Evolutionary conservation across 2,797 vertebrate genomes (phyloP).

Genomic region (Steatocranus sp.): DNA sequence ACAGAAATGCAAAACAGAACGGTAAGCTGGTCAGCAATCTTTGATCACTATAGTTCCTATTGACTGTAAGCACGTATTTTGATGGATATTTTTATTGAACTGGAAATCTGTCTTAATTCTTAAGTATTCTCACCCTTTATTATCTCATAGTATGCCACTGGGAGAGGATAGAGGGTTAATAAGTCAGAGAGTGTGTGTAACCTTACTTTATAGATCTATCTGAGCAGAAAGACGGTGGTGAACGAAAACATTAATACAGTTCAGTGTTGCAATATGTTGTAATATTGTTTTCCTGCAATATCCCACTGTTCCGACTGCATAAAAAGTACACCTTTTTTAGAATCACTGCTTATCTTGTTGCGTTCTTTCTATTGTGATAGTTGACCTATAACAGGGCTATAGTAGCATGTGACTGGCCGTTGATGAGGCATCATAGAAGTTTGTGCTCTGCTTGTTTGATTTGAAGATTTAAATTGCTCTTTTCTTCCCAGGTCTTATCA

Average conservation of each 20-base stretch:
- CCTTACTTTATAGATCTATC: neutral
- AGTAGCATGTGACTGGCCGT: neutral
- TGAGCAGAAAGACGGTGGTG: neutral
- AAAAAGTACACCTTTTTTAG: neutral
- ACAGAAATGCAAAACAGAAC: neutral
- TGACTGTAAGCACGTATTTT: neutral
- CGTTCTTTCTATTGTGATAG: neutral
- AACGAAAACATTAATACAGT: neutral
- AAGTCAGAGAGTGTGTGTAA: neutral
- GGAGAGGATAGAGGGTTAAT: neutral
- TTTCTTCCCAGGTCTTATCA: neutral
- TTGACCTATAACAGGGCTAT: neutral
- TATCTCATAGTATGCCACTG: neutral
- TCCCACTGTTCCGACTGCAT: neutral
- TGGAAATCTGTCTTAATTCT: conserved; percentile 8
- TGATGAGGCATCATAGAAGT: neutral
- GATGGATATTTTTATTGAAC: conserved; percentile 4
- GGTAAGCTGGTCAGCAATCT: neutral
- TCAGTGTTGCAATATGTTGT: neutral
- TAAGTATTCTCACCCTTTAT: neutral
- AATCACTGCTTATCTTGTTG: neutral
- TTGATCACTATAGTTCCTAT: neutral
- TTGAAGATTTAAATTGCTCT: neutral
- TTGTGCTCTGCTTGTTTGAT: neutral
- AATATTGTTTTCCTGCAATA: neutral